phyloP scores from a whole-genome alignment of 2,888 invertebrate species.

The Petrophora chlorosata region DNA sequence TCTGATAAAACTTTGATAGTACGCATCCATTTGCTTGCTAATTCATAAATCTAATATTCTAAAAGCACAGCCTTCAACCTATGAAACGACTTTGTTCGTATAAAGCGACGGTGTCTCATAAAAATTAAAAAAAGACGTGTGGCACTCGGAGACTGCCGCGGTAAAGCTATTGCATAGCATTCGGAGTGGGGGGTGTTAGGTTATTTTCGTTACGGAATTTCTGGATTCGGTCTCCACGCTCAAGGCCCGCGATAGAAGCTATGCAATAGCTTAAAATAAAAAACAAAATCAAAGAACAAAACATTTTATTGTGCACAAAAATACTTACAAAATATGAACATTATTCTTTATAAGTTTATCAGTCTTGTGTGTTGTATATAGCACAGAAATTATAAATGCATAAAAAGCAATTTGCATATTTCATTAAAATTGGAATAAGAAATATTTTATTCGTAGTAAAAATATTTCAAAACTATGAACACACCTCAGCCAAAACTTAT shows the following conservation, averaged over 20 bases:
- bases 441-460: conserved; percentile 17
- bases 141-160: too few species aligned
- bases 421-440: conserved; percentile 17
- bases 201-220: too few species aligned
- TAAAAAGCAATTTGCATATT: conserved; percentile 53
- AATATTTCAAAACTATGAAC: conserved; percentile 37
- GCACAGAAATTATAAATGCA: conserved; percentile 78
- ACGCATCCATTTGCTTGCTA: conserved; percentile 71
- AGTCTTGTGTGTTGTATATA: conserved; percentile 83
- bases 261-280: conserved; percentile 58
- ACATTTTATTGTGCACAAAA: conserved; percentile 81
- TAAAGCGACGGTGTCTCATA: conserved; percentile 29
- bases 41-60: conserved; percentile 33
- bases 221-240: too few species aligned
- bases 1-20: conserved; percentile 14
- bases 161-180: too few species aligned
- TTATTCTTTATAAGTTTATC: conserved; percentile 67
- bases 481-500: conserved; percentile 52
- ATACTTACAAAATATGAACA: conserved; percentile 77
- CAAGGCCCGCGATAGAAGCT: too few species aligned
- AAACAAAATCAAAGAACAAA: conserved; percentile 71
- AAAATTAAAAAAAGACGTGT: too few species aligned
- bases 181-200: too few species aligned
- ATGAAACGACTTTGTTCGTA: conserved; percentile 8
- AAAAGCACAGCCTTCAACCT: conserved; percentile 27